A percentile compares a stretch with the other conserved stretches of the same genome.
These are phyloP conservation scores for Congeria kusceri DNA, from an alignment of 2,888 invertebrate genomes.

Conservation along the genomic window DNA sequence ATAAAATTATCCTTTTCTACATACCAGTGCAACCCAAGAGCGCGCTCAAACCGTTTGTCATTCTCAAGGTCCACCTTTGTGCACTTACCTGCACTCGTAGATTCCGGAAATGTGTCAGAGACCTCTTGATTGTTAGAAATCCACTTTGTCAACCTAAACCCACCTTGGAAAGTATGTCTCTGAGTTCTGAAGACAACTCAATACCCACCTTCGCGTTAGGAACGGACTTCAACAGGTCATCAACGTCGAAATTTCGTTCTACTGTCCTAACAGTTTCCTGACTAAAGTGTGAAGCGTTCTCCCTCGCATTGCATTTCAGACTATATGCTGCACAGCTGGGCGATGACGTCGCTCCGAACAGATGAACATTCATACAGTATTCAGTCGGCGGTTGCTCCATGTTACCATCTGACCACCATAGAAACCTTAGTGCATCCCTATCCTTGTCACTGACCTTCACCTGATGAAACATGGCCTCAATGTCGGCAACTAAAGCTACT, in stretches of 20 bases:
- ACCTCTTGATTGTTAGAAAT: slow-evolving; percentile 38
- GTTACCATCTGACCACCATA: slow-evolving; percentile 39
- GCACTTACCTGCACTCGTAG: not conserved
- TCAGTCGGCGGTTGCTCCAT: not conserved
- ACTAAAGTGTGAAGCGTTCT: too few species aligned
- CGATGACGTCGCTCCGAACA: slow-evolving; percentile 40
- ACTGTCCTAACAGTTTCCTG: slow-evolving; percentile 13
- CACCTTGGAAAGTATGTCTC: too few species aligned
- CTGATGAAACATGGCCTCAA: slow-evolving; percentile 60
- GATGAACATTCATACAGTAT: slow-evolving; percentile 30
- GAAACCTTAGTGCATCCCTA: too few species aligned
- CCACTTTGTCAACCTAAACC: slow-evolving; percentile 43
- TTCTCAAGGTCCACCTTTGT: not conserved
- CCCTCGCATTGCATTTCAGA: slow-evolving; percentile 22
- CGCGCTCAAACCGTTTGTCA: slow-evolving; percentile 13
- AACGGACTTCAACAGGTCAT: slow-evolving; percentile 39
- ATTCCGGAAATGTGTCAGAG: slow-evolving; percentile 24
- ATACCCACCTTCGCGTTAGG: too few species aligned
- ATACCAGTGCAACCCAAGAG: slow-evolving; percentile 36
- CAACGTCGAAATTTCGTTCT: slow-evolving; percentile 34
- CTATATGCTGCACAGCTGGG: slow-evolving; percentile 43
- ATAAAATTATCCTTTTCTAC: slow-evolving; percentile 1
- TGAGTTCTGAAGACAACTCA: too few species aligned
- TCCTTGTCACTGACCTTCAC: too few species aligned
- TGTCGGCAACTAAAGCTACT: slow-evolving; percentile 49